A percentile compares a stretch with the other conserved stretches of the same genome.
Evolutionary conservation across 2,888 invertebrate genomes (phyloP).

Genomic region (Dynastes hyllus): DNA sequence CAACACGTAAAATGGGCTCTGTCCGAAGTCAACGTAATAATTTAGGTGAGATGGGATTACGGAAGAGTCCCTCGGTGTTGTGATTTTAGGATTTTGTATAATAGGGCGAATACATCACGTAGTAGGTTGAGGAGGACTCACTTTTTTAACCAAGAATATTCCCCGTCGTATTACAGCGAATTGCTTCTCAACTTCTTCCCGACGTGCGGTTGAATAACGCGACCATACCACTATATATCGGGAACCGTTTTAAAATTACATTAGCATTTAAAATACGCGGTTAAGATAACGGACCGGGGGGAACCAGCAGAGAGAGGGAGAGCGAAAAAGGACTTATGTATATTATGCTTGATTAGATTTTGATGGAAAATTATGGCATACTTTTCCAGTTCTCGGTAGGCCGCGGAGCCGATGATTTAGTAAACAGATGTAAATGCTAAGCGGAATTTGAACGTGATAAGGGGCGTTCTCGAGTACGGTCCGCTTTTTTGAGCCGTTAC

Average conservation of each 20-base stretch:
- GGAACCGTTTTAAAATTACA: slow-evolving; percentile 44
- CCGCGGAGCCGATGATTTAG: slow-evolving; percentile 16
- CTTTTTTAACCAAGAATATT: slow-evolving; percentile 27
- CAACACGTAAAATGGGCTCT: neutral
- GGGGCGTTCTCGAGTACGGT: neutral
- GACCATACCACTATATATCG: slow-evolving; percentile 9
- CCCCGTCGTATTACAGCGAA: slow-evolving; percentile 24
- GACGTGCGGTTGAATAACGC: slow-evolving; percentile 16
- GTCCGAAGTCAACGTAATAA: slow-evolving; percentile 25
- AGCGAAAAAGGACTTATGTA: neutral
- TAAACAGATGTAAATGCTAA: slow-evolving; percentile 37
- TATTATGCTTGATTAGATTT: slow-evolving; percentile 39
- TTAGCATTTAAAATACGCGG: slow-evolving; percentile 44
- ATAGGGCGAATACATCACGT: slow-evolving; percentile 32
- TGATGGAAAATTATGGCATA: slow-evolving; percentile 41
- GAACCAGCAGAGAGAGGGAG: neutral
- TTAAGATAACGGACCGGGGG: slow-evolving; percentile 14
- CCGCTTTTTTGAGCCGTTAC: too few species aligned
- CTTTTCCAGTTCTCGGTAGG: slow-evolving; percentile 15
- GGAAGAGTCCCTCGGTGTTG: slow-evolving; percentile 16
- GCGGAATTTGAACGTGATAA: slow-evolving; percentile 18
- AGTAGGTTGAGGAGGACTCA: neutral
- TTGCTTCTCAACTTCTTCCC: slow-evolving; percentile 35
- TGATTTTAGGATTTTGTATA: slow-evolving; percentile 39
- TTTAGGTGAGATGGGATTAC: slow-evolving; percentile 20